Conservation (phyloP, 2,113 vertebrate species). For the Notothenia rossii region DNA sequence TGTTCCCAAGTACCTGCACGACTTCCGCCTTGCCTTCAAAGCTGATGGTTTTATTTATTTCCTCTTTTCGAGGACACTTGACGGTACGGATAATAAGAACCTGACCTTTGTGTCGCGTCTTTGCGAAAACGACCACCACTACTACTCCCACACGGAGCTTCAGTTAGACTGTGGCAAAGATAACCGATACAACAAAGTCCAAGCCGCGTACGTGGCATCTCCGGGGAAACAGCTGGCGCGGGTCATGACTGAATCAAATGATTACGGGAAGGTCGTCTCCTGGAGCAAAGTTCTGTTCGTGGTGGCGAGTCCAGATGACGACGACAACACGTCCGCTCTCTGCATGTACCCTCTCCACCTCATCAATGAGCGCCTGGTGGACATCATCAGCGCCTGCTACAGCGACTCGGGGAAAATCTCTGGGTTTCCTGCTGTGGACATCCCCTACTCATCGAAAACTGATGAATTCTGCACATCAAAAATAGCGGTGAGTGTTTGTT, state of each 20-base stretch:
- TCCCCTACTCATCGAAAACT: constrained; percentile 85
- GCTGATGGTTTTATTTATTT: constrained; percentile 90
- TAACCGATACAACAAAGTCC: constrained; percentile 86
- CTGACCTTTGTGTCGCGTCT: constrained; percentile 91
- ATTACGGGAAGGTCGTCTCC: constrained; percentile 50
- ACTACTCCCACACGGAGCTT: constrained; percentile 95
- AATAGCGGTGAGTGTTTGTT: constrained; percentile 62
- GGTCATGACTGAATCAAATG: constrained; percentile 69
- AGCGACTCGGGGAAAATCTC: constrained; percentile 71
- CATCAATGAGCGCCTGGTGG: constrained; percentile 88
- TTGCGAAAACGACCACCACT: constrained; percentile 89
- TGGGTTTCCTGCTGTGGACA: constrained; percentile 82
- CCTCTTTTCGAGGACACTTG: constrained; percentile 90
- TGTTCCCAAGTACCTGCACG: constrained; percentile 82
- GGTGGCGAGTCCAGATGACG: constrained; percentile 87
- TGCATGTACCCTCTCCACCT: constrained; percentile 89
- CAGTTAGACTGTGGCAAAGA: constrained; percentile 85
- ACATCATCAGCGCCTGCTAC: constrained; percentile 90
- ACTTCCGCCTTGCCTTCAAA: constrained; percentile 88
- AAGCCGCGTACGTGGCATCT: constrained; percentile 84
- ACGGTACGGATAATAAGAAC: constrained; percentile 84
- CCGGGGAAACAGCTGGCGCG: constrained; percentile 83
- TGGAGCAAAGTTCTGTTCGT: constrained; percentile 87
- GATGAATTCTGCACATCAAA: constrained; percentile 69
- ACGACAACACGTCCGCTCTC: constrained; percentile 83